phyloP scores from a whole-genome alignment of 2,888 invertebrate species.

The Carcina quercana region DNA sequence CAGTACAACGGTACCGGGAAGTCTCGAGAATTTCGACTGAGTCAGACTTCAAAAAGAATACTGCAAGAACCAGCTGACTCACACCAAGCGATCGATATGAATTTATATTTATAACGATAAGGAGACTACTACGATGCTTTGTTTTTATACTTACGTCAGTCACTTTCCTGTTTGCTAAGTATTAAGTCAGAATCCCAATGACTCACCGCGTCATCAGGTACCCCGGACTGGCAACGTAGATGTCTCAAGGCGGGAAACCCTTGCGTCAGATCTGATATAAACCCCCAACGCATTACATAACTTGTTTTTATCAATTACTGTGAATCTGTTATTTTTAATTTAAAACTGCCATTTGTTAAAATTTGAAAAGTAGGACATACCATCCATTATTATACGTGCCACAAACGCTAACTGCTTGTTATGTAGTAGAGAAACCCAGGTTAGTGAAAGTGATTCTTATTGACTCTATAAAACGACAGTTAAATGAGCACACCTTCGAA shows the following conservation, averaged over 20 bases:
- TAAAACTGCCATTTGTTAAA: background rate
- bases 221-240: conserved; percentile 6
- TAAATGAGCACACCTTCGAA: conserved; percentile 3
- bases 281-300: background rate
- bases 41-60: conserved; percentile 37
- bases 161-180: conserved; percentile 15
- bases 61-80: conserved; percentile 18
- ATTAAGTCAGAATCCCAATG: conserved; percentile 3
- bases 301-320: background rate
- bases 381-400: conserved; percentile 26
- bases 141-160: conserved; percentile 6
- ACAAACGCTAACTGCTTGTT: conserved; percentile 37
- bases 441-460: conserved; percentile 46
- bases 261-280: conserved; percentile 23
- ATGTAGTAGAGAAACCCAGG: conserved; percentile 56
- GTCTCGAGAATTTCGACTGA: conserved; percentile 30
- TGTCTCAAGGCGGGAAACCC: conserved; percentile 23
- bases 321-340: background rate
- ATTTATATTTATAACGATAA: conserved; percentile 21
- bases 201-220: no score
- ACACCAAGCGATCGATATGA: conserved; percentile 17
- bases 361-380: conserved; percentile 4
- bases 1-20: conserved; percentile 27
- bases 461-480: conserved; percentile 5
- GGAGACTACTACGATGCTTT: conserved; percentile 12